Evolutionary conservation across 2,888 invertebrate genomes (phyloP).

Genomic region (Macrosiphum euphorbiae): DNA sequence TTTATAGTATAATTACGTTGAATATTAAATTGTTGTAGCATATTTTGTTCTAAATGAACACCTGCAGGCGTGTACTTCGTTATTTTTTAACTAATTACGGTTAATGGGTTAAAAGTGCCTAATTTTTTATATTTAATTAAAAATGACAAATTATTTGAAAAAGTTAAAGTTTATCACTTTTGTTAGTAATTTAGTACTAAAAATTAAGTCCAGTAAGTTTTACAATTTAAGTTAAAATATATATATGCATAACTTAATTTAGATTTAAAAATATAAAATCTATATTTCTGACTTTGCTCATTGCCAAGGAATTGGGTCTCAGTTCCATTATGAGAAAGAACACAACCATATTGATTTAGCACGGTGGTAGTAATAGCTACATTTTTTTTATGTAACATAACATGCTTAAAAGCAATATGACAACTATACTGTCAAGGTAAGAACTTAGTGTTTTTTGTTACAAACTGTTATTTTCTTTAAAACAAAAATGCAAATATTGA

Average conservation of each 20-base stretch:
- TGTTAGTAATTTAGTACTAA: neutral
- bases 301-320: neutral
- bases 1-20: constrained; percentile 17
- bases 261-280: neutral
- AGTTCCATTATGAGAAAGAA: neutral
- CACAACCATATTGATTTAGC: neutral
- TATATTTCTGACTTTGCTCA: neutral
- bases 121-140: constrained; percentile 46
- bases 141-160: constrained; percentile 20
- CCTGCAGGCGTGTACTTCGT: neutral
- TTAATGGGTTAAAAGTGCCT: constrained; percentile 9
- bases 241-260: neutral
- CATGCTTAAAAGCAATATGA: neutral
- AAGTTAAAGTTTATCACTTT: constrained; percentile 1
- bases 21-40: constrained; percentile 26
- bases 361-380: neutral
- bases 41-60: constrained; percentile 28
- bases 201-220: neutral
- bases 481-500: neutral
- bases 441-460: neutral
- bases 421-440: constrained; percentile 7
- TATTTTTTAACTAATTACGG: constrained; percentile 26
- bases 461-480: neutral
- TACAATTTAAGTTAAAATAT: neutral
- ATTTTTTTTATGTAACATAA: neutral